phyloP scores from a whole-genome alignment of 1,140 invertebrate species.

The Phthorimaea operculella region DNA sequence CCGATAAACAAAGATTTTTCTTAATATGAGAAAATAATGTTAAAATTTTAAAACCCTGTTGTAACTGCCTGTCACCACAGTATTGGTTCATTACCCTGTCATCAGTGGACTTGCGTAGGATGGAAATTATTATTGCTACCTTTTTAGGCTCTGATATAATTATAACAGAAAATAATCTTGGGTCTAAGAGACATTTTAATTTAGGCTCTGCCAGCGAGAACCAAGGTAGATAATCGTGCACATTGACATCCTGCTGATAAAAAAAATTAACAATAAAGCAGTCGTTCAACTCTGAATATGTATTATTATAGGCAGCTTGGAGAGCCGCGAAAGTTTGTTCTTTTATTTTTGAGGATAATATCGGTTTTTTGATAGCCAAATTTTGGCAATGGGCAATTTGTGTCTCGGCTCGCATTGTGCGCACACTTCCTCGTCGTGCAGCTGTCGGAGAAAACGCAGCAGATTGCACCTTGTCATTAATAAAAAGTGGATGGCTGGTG shows the following conservation, averaged over 20 bases:
- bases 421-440: conserved; percentile 47
- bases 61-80: too few relatives aligned
- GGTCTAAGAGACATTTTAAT: conserved; percentile 19
- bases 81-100: not conserved
- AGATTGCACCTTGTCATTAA: conserved; percentile 40
- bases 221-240: conserved; percentile 17
- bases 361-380: conserved; percentile 27
- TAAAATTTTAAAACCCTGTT: too few relatives aligned
- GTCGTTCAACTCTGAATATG: conserved; percentile 36
- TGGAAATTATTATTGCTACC: conserved; percentile 5
- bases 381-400: conserved; percentile 48
- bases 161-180: conserved; percentile 17
- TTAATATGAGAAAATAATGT: too few relatives aligned
- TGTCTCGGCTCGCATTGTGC: conserved; percentile 26
- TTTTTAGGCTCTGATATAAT: conserved; percentile 18
- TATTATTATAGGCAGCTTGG: conserved; percentile 27
- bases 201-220: conserved; percentile 21
- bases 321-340: conserved; percentile 14
- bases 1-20: too few relatives aligned
- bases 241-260: conserved; percentile 23
- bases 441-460: conserved; percentile 47
- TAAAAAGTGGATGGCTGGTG: conserved; percentile 38
- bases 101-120: not conserved
- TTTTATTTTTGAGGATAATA: conserved; percentile 5
- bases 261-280: conserved; percentile 38